Evolutionary conservation across 1,140 invertebrate species (phyloP).

Genomic region (Gonatopus flavifemur): DNA sequence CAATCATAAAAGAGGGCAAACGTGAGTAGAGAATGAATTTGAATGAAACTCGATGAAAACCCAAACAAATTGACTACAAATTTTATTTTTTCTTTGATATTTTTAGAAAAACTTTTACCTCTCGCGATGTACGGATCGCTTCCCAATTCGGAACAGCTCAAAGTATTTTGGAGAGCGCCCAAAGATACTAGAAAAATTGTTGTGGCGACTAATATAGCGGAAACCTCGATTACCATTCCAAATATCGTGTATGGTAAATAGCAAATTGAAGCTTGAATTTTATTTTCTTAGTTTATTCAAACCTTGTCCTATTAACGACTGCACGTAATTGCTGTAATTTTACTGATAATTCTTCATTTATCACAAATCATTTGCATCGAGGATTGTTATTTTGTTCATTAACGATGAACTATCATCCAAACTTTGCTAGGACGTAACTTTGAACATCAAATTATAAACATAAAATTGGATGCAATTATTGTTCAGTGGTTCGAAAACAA

Average conservation of each 20-base stretch:
- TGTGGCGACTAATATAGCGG: conserved; percentile 96
- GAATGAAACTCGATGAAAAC: conserved; percentile 5
- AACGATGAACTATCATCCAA: no score
- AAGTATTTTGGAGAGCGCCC: conserved; percentile 81
- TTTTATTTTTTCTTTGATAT: conserved; percentile 14
- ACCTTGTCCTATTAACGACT: no score
- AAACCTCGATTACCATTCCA: conserved; percentile 86
- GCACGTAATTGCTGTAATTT: no score
- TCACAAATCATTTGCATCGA: no score
- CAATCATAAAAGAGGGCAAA: conserved; percentile 56
- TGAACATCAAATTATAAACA: neutral
- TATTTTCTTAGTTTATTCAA: no score
- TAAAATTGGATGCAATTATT: no score
- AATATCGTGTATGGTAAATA: conserved; percentile 85
- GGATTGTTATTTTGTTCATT: no score
- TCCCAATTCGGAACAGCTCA: conserved; percentile 80
- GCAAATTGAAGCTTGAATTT: no score
- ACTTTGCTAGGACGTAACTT: neutral
- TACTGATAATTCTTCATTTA: no score
- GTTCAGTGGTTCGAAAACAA: no score
- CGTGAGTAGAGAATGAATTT: conserved; percentile 43
- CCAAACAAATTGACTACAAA: neutral
- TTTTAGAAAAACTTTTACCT: conserved; percentile 71
- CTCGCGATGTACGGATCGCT: conserved; percentile 92
- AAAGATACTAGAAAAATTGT: conserved; percentile 85